Conservation (phyloP, 2,888 invertebrate genomes). For the Lepidochrysops patricia region DNA sequence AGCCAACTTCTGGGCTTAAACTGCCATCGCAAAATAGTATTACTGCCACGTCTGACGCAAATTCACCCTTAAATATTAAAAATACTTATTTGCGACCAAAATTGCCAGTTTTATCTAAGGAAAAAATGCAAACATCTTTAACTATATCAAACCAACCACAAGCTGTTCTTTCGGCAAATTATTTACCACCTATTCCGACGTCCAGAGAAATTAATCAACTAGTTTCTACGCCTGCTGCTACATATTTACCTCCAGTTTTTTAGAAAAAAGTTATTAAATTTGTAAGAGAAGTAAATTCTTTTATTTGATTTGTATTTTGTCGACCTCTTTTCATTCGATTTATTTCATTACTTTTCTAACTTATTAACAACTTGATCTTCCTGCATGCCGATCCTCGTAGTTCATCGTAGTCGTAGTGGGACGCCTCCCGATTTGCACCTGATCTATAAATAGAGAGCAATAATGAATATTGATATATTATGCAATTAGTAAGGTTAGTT, state of each 20-base stretch:
- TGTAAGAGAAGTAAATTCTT: background rate
- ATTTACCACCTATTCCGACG: conserved; percentile 37
- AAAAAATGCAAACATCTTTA: conserved; percentile 16
- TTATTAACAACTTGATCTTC: no score
- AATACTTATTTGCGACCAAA: conserved; percentile 30
- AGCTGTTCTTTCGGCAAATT: conserved; percentile 22
- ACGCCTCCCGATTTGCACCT: no score
- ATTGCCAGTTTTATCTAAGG: conserved; percentile 18
- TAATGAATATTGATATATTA: no score
- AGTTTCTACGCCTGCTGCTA: conserved; percentile 42
- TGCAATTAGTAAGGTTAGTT: no score
- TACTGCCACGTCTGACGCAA: conserved; percentile 20
- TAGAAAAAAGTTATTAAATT: background rate
- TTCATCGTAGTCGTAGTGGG: no score
- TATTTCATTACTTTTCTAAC: no score
- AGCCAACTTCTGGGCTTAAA: conserved; percentile 1
- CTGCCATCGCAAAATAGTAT: conserved; percentile 9
- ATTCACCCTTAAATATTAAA: conserved; percentile 16
- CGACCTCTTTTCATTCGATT: no score
- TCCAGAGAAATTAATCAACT: conserved; percentile 22
- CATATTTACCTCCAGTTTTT: conserved; percentile 41
- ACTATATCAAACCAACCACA: conserved; percentile 16
- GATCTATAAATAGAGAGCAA: no score
- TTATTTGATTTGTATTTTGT: no score
- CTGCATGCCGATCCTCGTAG: no score